phyloP scores from a whole-genome alignment of 2,888 invertebrate species.

The Taphrorychus bicolor region DNA sequence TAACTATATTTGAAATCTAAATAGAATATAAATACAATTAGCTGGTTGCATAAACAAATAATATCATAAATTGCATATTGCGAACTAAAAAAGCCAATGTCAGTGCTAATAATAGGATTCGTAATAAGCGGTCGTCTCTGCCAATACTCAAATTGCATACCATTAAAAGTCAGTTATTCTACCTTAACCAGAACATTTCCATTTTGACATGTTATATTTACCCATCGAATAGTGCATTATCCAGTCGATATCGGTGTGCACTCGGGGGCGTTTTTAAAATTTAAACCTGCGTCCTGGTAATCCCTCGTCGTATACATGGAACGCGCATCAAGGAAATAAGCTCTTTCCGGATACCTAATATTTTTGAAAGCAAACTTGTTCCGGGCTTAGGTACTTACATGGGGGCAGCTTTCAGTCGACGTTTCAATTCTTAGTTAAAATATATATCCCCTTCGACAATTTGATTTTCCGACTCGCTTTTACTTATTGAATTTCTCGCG shows the following conservation, averaged over 20 bases:
- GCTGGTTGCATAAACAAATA: not conserved
- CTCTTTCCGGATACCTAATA: not conserved
- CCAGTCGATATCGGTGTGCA: not conserved
- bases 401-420: not conserved
- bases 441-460: conserved; percentile 1
- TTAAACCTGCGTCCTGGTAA: not conserved
- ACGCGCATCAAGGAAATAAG: not conserved
- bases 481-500: conserved; percentile 8
- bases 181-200: not conserved
- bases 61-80: not conserved
- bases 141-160: not conserved
- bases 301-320: not conserved
- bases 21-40: not conserved
- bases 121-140: not conserved
- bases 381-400: not conserved
- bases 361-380: not conserved
- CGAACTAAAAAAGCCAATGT: not conserved
- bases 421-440: not conserved
- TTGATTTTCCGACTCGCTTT: not conserved
- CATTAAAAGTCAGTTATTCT: not conserved
- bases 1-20: not conserved
- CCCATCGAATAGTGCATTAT: not conserved
- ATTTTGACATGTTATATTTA: not conserved
- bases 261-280: not conserved
- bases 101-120: not conserved